These are phyloP conservation scores for Cephus sareptanus DNA, from an alignment of 2,888 invertebrate genomes.

Conservation along the genomic window DNA sequence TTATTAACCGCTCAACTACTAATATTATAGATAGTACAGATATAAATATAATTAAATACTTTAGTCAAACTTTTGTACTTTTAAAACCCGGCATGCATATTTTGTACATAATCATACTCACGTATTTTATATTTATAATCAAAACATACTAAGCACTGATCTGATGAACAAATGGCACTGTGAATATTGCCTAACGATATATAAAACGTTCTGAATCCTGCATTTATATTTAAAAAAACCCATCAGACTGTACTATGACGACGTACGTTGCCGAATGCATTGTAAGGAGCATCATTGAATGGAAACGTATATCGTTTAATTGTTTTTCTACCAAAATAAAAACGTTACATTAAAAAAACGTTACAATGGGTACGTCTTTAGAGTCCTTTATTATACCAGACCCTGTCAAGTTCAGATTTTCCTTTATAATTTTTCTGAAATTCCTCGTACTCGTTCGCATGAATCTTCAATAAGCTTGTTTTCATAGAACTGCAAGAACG, in stretches of 20 bases:
- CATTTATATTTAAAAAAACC: not conserved
- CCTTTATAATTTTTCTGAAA: slow-evolving; percentile 17
- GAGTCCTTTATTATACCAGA: slow-evolving; percentile 41
- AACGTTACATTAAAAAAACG: not conserved
- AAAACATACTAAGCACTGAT: slow-evolving; percentile 3
- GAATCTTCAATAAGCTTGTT: not conserved
- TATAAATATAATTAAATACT: not conserved
- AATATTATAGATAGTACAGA: not conserved
- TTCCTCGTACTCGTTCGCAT: slow-evolving; percentile 6
- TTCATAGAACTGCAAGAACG: not conserved
- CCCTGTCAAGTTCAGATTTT: slow-evolving; percentile 16
- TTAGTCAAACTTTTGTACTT: not conserved
- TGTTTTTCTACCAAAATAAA: not conserved
- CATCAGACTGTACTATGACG: not conserved
- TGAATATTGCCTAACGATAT: not conserved
- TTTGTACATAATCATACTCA: slow-evolving; percentile 1
- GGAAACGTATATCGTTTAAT: not conserved
- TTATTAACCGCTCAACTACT: not conserved
- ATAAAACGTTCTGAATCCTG: not conserved
- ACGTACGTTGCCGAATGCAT: not conserved
- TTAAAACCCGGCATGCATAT: not conserved
- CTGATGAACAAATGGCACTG: not conserved
- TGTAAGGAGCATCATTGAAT: not conserved
- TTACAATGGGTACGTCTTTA: slow-evolving; percentile 12
- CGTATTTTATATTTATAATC: slow-evolving; percentile 1